These are phyloP conservation scores for Nylanderia fulva DNA, from an alignment of 1,140 invertebrate species.

Conservation along the genomic window DNA sequence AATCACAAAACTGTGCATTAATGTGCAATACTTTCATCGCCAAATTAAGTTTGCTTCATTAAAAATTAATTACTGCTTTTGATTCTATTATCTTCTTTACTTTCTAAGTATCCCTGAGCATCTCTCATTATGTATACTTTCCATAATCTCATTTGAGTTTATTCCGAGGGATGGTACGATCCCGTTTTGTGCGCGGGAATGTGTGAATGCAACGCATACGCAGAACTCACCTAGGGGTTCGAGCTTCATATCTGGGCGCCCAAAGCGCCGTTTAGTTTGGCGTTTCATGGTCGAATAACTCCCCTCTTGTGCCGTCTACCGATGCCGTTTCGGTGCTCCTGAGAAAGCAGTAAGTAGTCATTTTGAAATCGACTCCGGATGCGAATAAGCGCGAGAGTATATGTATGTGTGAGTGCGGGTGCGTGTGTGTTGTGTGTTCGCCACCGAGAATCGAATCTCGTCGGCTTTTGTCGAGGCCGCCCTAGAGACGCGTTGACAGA, in stretches of 20 bases:
- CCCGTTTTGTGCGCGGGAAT: not conserved
- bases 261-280: constrained; percentile 85
- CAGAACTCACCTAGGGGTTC: not conserved
- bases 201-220: not conserved
- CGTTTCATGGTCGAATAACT: constrained; percentile 85
- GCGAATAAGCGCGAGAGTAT: no score
- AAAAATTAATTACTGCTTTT: constrained; percentile 19
- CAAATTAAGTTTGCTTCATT: not conserved
- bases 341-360: constrained; percentile 54
- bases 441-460: constrained; percentile 35
- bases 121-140: not conserved
- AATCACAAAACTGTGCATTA: not conserved
- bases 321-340: constrained; percentile 57
- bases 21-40: not conserved
- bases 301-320: constrained; percentile 72
- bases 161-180: constrained; percentile 1
- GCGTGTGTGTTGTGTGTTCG: not conserved
- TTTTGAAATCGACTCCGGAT: constrained; percentile 66
- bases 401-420: no score
- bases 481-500: constrained; percentile 70
- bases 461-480: constrained; percentile 52
- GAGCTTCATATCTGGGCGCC: constrained; percentile 78
- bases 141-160: constrained; percentile 26
- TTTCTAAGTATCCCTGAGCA: not conserved
- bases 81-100: not conserved